Conservation (phyloP, 1,140 invertebrate species). For the Ctenoplectra terminalis region DNA sequence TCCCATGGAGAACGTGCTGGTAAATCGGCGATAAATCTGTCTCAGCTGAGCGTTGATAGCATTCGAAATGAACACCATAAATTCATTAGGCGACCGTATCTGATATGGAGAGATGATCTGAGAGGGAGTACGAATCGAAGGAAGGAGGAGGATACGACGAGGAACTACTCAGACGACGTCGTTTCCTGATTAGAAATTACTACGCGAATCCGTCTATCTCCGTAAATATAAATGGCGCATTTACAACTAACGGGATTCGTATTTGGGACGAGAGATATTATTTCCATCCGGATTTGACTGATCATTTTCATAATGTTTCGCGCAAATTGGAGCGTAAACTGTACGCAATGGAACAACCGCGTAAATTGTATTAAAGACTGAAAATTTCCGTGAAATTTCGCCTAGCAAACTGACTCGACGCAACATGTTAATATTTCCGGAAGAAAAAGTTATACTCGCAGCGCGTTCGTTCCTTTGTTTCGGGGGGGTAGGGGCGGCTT, state of each 20-base stretch:
- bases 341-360: background rate
- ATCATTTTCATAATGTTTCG: background rate
- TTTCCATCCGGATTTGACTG: background rate
- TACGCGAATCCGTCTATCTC: background rate
- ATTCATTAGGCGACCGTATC: constrained; percentile 67
- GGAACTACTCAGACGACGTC: background rate
- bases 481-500: constrained; percentile 14
- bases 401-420: background rate
- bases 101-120: constrained; percentile 60
- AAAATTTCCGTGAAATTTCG: constrained; percentile 9
- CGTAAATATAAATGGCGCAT: background rate
- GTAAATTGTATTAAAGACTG: background rate
- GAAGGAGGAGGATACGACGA: constrained; percentile 22
- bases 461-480: constrained; percentile 6
- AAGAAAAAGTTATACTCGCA: background rate
- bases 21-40: constrained; percentile 67
- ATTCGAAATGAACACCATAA: constrained; percentile 64
- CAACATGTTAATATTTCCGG: background rate
- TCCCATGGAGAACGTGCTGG: constrained; percentile 26
- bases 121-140: constrained; percentile 18
- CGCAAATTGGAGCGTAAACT: background rate
- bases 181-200: constrained; percentile 34
- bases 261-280: background rate
- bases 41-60: constrained; percentile 57
- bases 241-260: background rate